Percentiles rank a stretch among this genome's conserved stretches.
Evolutionary conservation across 1,140 invertebrate genomes (phyloP).

Genomic region (Drosophila dunni): DNA sequence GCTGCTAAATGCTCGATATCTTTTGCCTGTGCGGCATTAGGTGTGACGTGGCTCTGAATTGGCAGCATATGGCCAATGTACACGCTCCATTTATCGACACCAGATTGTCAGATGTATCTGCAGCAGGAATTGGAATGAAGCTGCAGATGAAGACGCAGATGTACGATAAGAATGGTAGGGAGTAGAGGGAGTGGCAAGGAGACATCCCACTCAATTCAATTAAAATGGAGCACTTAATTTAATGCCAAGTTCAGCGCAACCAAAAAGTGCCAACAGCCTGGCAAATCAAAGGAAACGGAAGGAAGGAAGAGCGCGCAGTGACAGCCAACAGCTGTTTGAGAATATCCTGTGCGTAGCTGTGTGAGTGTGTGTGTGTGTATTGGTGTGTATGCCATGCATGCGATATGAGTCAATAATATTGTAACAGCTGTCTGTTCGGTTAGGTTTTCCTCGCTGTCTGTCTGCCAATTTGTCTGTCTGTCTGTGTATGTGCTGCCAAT

Average conservation of each 20-base stretch:
- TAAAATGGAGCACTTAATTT: constrained; percentile 81
- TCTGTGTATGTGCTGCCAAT: constrained; percentile 46
- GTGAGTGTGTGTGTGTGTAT: constrained; percentile 23
- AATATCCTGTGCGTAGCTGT: constrained; percentile 19
- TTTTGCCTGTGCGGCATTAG: background rate
- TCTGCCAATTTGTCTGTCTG: background rate
- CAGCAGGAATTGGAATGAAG: background rate
- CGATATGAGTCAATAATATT: constrained; percentile 82
- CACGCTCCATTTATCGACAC: constrained; percentile 60
- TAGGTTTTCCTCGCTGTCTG: constrained; percentile 22
- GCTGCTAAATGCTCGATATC: constrained; percentile 20
- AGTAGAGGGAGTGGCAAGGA: background rate
- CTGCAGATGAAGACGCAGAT: background rate
- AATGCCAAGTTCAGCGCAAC: constrained; percentile 73
- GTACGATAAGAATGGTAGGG: background rate
- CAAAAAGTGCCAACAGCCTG: constrained; percentile 65
- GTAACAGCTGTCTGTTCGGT: constrained; percentile 75
- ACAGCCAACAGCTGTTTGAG: constrained; percentile 44
- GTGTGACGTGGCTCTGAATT: constrained; percentile 48
- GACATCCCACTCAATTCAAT: constrained; percentile 70
- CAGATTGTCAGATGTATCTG: constrained; percentile 56
- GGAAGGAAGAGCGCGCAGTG: constrained; percentile 43
- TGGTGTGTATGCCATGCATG: constrained; percentile 64
- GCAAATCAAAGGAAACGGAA: constrained; percentile 65
- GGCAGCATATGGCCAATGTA: constrained; percentile 68